phyloP scores from a whole-genome alignment of 1,140 invertebrate genomes.

The Hyposmocoma kahamanoa region DNA sequence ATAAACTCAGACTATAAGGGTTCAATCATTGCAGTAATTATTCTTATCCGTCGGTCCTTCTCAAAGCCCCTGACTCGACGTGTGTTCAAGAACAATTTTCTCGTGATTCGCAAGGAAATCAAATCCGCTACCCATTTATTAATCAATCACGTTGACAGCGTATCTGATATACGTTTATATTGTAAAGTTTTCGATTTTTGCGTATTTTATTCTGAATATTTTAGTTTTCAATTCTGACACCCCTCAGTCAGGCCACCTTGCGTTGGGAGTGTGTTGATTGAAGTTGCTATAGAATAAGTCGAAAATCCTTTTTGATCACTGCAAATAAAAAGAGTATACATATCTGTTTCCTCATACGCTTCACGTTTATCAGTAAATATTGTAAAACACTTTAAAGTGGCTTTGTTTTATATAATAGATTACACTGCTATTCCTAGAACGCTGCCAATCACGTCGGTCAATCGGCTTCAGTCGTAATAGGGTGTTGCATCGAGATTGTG shows the following conservation, averaged over 20 bases:
- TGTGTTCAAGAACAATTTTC: conserved; percentile 58
- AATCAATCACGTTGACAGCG: conserved; percentile 58
- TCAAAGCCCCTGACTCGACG: conserved; percentile 49
- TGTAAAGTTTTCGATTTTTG: neutral
- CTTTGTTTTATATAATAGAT: conserved; percentile 19
- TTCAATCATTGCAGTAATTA: conserved; percentile 72
- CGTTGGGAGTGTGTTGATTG: too few species aligned
- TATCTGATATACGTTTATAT: conserved; percentile 53
- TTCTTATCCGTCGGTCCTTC: conserved; percentile 70
- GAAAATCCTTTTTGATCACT: too few species aligned
- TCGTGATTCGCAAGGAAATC: conserved; percentile 68
- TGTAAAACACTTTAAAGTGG: too few species aligned
- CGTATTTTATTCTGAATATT: neutral
- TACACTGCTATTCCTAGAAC: conserved; percentile 17
- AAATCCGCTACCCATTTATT: conserved; percentile 55
- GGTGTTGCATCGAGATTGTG: conserved; percentile 43
- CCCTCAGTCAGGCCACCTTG: too few species aligned
- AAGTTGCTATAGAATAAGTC: too few species aligned
- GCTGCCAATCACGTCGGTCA: conserved; percentile 26
- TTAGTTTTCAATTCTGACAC: neutral
- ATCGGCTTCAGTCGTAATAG: conserved; percentile 29
- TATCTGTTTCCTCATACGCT: too few species aligned
- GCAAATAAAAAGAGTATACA: too few species aligned
- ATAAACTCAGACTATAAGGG: conserved; percentile 68
- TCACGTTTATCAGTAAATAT: too few species aligned